A percentile compares a stretch with the other conserved stretches of the same genome.
These are phyloP conservation scores for Loriculus beryllinus DNA, from an alignment of 2,797 vertebrate species.

Conservation along the genomic window DNA sequence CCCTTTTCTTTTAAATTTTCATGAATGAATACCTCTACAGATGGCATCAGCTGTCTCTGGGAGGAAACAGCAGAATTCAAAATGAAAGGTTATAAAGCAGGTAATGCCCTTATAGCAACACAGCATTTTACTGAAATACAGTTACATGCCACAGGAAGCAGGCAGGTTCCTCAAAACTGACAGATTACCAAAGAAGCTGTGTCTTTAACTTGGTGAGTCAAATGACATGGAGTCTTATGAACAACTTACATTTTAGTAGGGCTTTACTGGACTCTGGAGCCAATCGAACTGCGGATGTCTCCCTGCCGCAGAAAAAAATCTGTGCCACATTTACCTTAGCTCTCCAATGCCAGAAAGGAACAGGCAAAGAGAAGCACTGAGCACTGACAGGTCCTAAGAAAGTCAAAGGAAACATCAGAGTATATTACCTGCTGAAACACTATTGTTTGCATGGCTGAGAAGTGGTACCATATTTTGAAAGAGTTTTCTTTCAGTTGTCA, in stretches of 20 bases:
- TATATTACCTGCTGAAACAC: background rate
- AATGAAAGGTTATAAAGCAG: background rate
- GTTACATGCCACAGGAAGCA: background rate
- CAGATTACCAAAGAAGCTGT: background rate
- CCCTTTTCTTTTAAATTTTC: background rate
- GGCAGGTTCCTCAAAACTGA: background rate
- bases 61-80: background rate
- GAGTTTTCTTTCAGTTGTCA: background rate
- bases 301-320: background rate
- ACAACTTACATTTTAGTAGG: background rate
- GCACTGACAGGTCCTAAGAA: background rate
- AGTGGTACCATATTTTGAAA: background rate
- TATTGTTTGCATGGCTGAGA: background rate
- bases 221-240: background rate
- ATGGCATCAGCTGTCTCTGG: background rate
- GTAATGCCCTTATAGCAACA: background rate
- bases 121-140: background rate
- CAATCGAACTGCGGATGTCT: background rate
- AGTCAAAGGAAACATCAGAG: background rate
- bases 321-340: background rate
- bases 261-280: background rate
- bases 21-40: background rate
- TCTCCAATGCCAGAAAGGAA: background rate
- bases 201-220: background rate
- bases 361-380: background rate